A percentile compares a stretch with the other conserved stretches of the same genome.
phyloP scores from a whole-genome alignment of 2,113 vertebrate species.

The Clupea harengus region DNA sequence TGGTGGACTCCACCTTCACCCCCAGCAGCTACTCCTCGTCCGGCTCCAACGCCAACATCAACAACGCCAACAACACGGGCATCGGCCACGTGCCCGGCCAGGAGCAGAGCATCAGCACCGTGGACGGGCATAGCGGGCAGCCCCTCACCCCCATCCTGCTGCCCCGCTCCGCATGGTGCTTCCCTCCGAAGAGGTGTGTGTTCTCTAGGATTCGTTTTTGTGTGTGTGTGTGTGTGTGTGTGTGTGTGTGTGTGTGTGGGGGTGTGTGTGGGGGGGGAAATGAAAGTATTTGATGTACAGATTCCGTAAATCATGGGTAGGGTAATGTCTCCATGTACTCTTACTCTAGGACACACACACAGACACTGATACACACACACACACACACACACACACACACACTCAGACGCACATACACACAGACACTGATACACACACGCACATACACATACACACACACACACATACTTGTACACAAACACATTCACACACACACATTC shows the following conservation, averaged over 20 bases:
- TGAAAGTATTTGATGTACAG: not conserved
- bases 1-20: conserved; percentile 97
- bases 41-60: conserved; percentile 97
- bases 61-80: conserved; percentile 97
- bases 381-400: not conserved
- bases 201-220: conserved; percentile 22
- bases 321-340: not conserved
- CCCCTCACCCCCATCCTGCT: conserved; percentile 79
- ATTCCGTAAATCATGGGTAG: not conserved
- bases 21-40: conserved; percentile 96
- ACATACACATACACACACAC: not conserved
- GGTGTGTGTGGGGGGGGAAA: not conserved
- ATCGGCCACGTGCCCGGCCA: conserved; percentile 58
- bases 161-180: conserved; percentile 85
- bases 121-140: conserved; percentile 81
- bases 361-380: not conserved
- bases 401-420: not conserved
- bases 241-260: not conserved
- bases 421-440: not conserved
- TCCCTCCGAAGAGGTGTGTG: conserved; percentile 84
- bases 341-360: not conserved
- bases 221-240: not conserved
- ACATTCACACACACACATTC: not conserved
- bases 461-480: not conserved
- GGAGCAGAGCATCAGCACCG: conserved; percentile 76